phyloP scores from a whole-genome alignment of 2,797 vertebrate genomes.

The Pangasius macronema region DNA sequence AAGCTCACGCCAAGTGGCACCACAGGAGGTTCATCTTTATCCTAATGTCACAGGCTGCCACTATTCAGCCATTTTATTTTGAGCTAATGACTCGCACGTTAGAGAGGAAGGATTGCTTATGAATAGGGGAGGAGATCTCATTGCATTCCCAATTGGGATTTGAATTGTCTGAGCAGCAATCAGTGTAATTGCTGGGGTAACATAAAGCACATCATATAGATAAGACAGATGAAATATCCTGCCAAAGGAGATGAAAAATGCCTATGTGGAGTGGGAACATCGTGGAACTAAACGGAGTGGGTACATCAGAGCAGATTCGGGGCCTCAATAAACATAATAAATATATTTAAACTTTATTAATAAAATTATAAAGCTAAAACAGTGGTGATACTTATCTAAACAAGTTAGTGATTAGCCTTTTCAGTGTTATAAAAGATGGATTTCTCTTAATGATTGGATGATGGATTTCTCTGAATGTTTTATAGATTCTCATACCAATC shows the following conservation, averaged over 20 bases:
- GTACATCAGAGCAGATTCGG: not conserved
- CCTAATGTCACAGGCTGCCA: conserved; percentile 19
- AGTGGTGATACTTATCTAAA: not conserved
- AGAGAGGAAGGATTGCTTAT: conserved; percentile 23
- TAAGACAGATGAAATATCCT: not conserved
- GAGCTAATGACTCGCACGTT: conserved; percentile 20
- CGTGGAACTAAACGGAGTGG: not conserved
- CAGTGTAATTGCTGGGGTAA: not conserved
- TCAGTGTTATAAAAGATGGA: not conserved
- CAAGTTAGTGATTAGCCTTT: conserved; percentile 15
- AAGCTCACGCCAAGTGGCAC: conserved; percentile 22
- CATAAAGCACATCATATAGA: not conserved
- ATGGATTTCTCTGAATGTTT: not conserved
- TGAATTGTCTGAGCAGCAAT: not conserved
- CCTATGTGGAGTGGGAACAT: not conserved
- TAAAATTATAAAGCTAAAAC: not conserved
- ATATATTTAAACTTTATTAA: not conserved
- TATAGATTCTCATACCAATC: not conserved
- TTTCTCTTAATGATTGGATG: not conserved
- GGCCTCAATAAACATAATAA: conserved; percentile 9
- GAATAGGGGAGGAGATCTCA: conserved; percentile 21
- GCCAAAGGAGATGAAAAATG: not conserved
- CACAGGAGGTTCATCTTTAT: conserved; percentile 41
- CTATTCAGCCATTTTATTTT: conserved; percentile 38
- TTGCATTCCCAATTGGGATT: not conserved